Percentiles rank a stretch among this genome's conserved stretches.
These are phyloP conservation scores for Bicyclus anynana DNA, from an alignment of 1,140 invertebrate species.

Conservation along the genomic window DNA sequence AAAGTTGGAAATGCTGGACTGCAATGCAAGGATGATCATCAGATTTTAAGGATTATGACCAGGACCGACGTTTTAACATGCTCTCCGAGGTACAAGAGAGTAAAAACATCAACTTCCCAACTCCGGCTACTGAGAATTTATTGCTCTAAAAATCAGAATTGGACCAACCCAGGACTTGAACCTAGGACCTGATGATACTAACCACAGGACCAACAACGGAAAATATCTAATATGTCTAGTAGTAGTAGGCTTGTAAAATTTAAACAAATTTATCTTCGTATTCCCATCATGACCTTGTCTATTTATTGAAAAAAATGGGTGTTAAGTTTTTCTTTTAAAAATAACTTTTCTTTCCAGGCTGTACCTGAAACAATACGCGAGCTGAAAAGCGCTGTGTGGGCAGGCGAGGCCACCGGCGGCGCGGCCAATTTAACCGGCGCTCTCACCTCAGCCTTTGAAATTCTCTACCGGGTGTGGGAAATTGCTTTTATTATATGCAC, in stretches of 20 bases:
- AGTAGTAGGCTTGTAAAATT: background rate
- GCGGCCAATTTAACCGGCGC: constrained; percentile 95
- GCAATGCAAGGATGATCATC: too few relatives aligned
- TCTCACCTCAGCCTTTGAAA: constrained; percentile 92
- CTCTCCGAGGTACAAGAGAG: too few relatives aligned
- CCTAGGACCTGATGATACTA: too few relatives aligned
- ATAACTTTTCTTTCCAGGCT: constrained; percentile 77
- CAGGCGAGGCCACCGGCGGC: constrained; percentile 79
- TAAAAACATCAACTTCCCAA: too few relatives aligned
- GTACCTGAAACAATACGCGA: constrained; percentile 91
- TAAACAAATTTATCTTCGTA: background rate
- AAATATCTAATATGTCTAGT: too few relatives aligned
- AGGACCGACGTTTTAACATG: too few relatives aligned
- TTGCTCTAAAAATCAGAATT: too few relatives aligned
- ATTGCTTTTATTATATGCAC: constrained; percentile 18
- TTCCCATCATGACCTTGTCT: background rate
- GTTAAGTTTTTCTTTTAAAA: constrained; percentile 4
- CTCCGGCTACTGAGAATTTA: too few relatives aligned
- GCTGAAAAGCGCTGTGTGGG: constrained; percentile 86
- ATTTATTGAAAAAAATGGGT: background rate
- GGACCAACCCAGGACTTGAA: too few relatives aligned
- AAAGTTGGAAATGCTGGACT: too few relatives aligned
- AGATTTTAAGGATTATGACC: too few relatives aligned
- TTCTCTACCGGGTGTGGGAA: constrained; percentile 89
- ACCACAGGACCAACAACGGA: too few relatives aligned